Percentiles rank a stretch among this genome's conserved stretches.
Conservation (phyloP, 2,113 vertebrate species). For the Tursiops truncatus region DNA sequence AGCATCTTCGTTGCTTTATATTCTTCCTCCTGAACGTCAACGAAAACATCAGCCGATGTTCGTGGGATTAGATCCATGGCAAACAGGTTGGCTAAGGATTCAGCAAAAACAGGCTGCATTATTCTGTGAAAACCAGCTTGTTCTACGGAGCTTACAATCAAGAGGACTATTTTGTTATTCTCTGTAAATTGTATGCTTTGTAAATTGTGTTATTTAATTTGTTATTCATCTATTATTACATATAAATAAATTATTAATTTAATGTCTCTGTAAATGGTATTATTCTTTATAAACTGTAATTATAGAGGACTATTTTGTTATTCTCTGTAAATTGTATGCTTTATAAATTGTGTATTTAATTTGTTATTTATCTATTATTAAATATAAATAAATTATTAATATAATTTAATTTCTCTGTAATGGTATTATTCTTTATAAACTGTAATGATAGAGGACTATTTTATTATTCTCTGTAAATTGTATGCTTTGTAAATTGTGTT, state of each 20-base stretch:
- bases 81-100: neutral
- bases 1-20: neutral
- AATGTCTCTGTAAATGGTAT: neutral
- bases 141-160: neutral
- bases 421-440: neutral
- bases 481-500: neutral
- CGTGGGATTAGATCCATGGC: neutral
- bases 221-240: too few species aligned
- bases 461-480: neutral
- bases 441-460: neutral
- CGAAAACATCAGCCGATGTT: neutral
- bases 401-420: too few species aligned
- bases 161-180: neutral
- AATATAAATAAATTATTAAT: too few species aligned
- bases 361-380: too few species aligned
- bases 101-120: neutral
- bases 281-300: neutral
- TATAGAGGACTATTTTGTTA: neutral
- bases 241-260: too few species aligned
- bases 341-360: too few species aligned
- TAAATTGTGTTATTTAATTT: too few species aligned
- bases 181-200: too few species aligned
- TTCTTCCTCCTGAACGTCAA: neutral
- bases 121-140: neutral
- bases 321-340: too few species aligned